Base-by-base conservation (phyloP, 2,888 invertebrate genomes). In the Acrocera orbiculus region DNA sequence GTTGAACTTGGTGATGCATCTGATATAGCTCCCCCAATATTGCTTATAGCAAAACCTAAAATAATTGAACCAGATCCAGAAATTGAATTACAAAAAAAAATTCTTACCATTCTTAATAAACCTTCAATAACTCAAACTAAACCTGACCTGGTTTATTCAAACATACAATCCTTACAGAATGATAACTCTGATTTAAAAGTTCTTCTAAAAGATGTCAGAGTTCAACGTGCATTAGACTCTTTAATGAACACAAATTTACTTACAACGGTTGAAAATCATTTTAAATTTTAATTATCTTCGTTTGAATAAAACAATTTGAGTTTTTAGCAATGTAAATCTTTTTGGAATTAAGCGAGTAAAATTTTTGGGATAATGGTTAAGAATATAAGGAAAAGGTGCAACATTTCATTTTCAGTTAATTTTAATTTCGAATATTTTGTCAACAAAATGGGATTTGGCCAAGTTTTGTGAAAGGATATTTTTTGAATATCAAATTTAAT, bases 141-240 rank as follows among this genome's bases (percentile, higher is more conserved):
- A 36, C 46, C 41, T 10, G 48, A 54, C 3, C 28, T 54, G 0
- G 37, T 55, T 32, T 56, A 54, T 37, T 46, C 50, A 4, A 55
- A 49, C 5, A 41, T 57, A 23, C 47, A 56, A 4, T 42, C 46
- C 0, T 47, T 48, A 0, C 47, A 46, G 20, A 39, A 44, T 3
- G 56, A 66, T 36, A n/a, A n/a, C n/a, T 53, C 58, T 38, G 57
- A 67, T 44, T 55, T 70, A 24, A 49, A 66, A 54, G 65, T 68
- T 10, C 54, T 83, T n/a, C 60, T 83, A 14, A 75, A 73, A 39
- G 82, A 83, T 53, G 74, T 77, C 1, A 74, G 76, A 2, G 76
- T 85, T 9, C 75, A 80, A 57, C 79, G 76, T 56, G 82, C 83
- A 2, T 58, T 85, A 32, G 79, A 83, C 50, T 77, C 76, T 37